Conservation (phyloP, 2,888 invertebrate species). For the Metopia argyrocephala region DNA sequence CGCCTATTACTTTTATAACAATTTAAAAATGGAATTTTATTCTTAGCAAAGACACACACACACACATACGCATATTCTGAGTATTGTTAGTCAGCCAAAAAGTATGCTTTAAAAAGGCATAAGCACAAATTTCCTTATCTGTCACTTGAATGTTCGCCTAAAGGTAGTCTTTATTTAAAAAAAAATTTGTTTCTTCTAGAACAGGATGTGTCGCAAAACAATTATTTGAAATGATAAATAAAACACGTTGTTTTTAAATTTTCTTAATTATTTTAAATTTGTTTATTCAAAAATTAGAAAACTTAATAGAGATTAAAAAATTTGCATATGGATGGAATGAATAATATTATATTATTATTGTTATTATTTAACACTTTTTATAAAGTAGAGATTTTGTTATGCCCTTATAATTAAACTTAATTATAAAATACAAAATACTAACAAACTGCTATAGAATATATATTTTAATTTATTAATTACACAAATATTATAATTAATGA, state of each 20-base stretch:
- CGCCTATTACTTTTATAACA: background rate
- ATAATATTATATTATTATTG: conserved; percentile 27
- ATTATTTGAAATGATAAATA: background rate
- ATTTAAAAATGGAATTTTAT: background rate
- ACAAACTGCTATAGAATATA: conserved; percentile 8
- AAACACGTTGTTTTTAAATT: background rate
- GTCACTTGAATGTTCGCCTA: too few relatives aligned
- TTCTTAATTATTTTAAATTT: background rate
- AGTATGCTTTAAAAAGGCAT: background rate
- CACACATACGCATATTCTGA: too few relatives aligned
- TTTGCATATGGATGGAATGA: conserved; percentile 58
- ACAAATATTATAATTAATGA: too few relatives aligned
- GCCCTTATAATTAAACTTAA: conserved; percentile 10
- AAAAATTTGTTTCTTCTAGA: background rate
- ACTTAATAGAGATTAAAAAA: conserved; percentile 36
- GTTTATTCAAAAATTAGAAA: conserved; percentile 25
- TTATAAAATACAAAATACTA: conserved; percentile 29
- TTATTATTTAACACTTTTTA: background rate
- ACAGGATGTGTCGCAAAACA: background rate
- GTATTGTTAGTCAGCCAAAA: too few relatives aligned
- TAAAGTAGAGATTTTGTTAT: too few relatives aligned
- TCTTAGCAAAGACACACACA: too few relatives aligned
- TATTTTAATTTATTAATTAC: conserved; percentile 1
- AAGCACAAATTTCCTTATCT: too few relatives aligned
- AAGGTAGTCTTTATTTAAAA: background rate